phyloP scores from a whole-genome alignment of 2,113 vertebrate genomes.

The Coptodon bakossiorum region DNA sequence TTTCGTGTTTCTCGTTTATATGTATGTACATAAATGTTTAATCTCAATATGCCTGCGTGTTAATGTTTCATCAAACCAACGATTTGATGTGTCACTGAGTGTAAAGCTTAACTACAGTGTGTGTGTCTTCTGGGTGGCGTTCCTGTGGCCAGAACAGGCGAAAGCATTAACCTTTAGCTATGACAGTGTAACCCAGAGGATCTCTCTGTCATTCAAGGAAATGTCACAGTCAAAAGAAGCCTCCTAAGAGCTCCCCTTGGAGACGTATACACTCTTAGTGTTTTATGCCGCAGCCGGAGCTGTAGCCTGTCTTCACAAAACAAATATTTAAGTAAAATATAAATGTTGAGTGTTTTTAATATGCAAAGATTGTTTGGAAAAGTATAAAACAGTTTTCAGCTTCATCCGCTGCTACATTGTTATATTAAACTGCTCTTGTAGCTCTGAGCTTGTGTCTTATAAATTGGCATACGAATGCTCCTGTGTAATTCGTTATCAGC shows the following conservation, averaged over 20 bases:
- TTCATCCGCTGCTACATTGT: neutral
- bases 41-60: neutral
- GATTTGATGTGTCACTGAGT: neutral
- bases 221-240: neutral
- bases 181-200: neutral
- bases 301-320: neutral
- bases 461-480: neutral
- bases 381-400: neutral
- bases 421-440: neutral
- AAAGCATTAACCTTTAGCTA: slow-evolving; percentile 1
- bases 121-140: neutral
- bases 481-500: neutral
- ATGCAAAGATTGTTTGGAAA: neutral
- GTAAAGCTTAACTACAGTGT: neutral
- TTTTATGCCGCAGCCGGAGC: neutral
- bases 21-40: neutral
- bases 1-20: neutral
- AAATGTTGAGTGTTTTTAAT: neutral
- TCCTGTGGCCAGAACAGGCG: neutral
- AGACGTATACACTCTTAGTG: neutral
- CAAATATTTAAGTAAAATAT: neutral
- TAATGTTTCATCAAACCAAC: neutral
- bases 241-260: neutral
- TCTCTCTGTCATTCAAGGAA: neutral
- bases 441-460: neutral